Base-by-base conservation (phyloP, 2,797 vertebrate genomes). In the Serranus cabrilla region DNA sequence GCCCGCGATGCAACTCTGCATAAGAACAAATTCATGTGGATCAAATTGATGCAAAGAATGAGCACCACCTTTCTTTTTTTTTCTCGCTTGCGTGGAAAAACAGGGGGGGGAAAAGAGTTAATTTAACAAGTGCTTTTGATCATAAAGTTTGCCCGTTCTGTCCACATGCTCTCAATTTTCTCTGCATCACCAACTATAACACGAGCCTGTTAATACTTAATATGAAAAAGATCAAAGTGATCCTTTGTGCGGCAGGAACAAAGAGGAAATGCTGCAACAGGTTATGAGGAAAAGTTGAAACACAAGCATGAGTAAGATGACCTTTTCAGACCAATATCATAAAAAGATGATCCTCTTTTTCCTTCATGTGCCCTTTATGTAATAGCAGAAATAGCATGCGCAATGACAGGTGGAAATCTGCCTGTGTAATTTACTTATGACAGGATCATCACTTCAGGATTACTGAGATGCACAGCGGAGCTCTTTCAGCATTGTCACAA, bases 151-250 rank as follows among this genome's bases (percentile, higher is more conserved):
- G 94, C 95, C 95, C 85, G 52, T 69, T 93, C 80, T 78, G 89
- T 92, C 92, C 97, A 97, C 93, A 96, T 96, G 95, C 94, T 95
- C 95, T 94, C 95, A 95, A 96, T 98, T 96, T 96, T 92, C 93
- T 91, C 84, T 82, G 90, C 91, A 91, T 92, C 91, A 89, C 92
- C 89, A 90, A 94, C 90, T 89, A 90, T 87, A 93, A 93, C 84
- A 85, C 91, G 94, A 93, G 96, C 94, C 97, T 98, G 96, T 96
- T 97, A 97, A 97, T 97, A 96, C 95, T 97, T 96, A 94, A 95
- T 96, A 93, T 92, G 86, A 94, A 90, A 89, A 86, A 94, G 94
- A 97, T 98, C 96, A 98, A 98, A 98, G 96, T 94, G 80, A 84
- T 92, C 89, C 72, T 93, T 88, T 89, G 90, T 94, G 89, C 91